These are phyloP conservation scores for Trissolcus japonicus DNA, from an alignment of 2,888 invertebrate species.

Conservation along the genomic window DNA sequence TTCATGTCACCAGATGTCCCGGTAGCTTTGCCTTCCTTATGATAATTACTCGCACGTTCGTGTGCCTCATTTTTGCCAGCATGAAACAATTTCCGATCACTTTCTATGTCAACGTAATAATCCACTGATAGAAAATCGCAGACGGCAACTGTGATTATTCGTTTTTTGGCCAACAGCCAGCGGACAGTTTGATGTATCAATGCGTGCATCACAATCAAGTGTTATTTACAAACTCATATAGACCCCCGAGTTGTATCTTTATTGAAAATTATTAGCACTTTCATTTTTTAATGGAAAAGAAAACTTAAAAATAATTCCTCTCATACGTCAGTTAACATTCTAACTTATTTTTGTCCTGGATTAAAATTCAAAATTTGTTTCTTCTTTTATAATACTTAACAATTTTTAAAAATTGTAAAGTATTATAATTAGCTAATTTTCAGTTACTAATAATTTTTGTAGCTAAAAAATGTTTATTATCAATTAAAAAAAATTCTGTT, in stretches of 20 bases:
- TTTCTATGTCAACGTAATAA: constrained; percentile 1
- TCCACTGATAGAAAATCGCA: constrained; percentile 45
- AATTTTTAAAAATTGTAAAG: too few species aligned
- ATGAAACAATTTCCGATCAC: constrained; percentile 10
- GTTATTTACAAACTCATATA: constrained; percentile 37
- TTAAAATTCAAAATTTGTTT: too few species aligned
- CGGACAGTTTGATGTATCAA: constrained; percentile 56
- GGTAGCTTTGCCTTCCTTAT: constrained; percentile 10
- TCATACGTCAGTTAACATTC: too few species aligned
- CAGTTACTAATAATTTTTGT: too few species aligned
- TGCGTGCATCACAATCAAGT: constrained; percentile 27
- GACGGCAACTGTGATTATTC: constrained; percentile 58
- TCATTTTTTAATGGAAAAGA: constrained; percentile 2
- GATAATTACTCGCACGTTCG: neutral
- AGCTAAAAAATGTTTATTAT: too few species aligned
- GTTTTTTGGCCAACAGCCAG: constrained; percentile 61
- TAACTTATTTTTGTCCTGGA: too few species aligned
- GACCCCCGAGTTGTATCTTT: constrained; percentile 6
- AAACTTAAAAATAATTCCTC: neutral
- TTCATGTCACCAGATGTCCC: constrained; percentile 32
- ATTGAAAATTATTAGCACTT: constrained; percentile 14
- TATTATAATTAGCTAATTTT: too few species aligned
- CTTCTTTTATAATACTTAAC: too few species aligned
- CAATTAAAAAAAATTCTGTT: too few species aligned
- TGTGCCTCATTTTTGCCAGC: neutral